Evolutionary conservation across 2,797 vertebrate species (phyloP).

Genomic region (Schizothorax lantsangensis): DNA sequence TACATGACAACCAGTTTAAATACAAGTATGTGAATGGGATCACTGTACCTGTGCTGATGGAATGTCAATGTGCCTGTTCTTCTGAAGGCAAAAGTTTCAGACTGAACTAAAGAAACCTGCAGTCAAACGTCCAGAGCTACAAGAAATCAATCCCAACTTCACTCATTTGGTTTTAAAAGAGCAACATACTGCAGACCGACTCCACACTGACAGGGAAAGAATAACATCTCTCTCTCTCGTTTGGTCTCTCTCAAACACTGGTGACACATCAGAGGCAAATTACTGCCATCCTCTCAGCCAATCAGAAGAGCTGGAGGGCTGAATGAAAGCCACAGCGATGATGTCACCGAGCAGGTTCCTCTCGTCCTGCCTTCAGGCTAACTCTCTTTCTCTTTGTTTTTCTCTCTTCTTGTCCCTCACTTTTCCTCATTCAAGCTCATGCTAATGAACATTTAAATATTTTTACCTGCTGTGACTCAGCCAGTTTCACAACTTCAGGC

Average conservation of each 20-base stretch:
- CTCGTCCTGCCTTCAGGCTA: conserved; percentile 36
- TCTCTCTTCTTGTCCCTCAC: neutral
- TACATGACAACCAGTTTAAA: neutral
- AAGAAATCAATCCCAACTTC: conserved; percentile 27
- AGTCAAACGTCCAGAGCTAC: conserved; percentile 9
- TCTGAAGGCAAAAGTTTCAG: neutral
- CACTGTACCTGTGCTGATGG: conserved; percentile 10
- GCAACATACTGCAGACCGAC: neutral
- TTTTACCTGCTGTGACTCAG: conserved; percentile 21
- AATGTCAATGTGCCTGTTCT: neutral
- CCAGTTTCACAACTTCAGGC: conserved; percentile 9
- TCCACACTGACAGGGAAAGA: neutral
- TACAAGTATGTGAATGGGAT: neutral
- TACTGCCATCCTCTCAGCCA: conserved; percentile 78
- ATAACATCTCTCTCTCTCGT: conserved; percentile 9
- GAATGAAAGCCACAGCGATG: conserved; percentile 71
- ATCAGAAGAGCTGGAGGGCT: conserved; percentile 68
- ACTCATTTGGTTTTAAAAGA: neutral
- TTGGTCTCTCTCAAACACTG: conserved; percentile 24
- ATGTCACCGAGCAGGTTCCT: conserved; percentile 68
- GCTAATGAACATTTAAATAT: conserved; percentile 23
- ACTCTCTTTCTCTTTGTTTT: conserved; percentile 12
- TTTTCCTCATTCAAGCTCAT: neutral
- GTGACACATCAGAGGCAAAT: conserved; percentile 62
- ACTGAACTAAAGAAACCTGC: neutral